Conservation (phyloP, 2,113 vertebrate genomes). For the Otus sunia region DNA sequence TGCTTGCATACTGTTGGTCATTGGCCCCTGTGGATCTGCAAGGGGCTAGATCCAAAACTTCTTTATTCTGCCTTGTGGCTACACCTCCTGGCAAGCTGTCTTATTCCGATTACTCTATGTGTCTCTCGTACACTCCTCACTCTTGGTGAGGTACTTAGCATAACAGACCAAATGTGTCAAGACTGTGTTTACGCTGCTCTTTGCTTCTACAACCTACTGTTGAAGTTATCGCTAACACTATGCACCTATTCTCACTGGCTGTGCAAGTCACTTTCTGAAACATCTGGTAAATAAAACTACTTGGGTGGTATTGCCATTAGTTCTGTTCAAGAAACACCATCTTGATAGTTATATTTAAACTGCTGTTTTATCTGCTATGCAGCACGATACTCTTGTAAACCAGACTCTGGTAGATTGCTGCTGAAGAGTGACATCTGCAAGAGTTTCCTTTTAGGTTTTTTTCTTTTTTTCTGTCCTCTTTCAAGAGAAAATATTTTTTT, state of each 20-base stretch:
- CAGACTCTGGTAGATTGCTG: neutral
- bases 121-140: neutral
- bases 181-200: neutral
- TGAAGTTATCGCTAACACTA: neutral
- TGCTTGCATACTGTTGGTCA: fast-evolving
- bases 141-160: neutral
- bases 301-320: neutral
- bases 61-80: neutral
- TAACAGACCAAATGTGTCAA: neutral
- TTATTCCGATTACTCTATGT: neutral
- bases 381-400: neutral
- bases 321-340: neutral
- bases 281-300: neutral
- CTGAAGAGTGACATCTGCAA: neutral
- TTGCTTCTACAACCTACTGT: neutral
- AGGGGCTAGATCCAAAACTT: neutral
- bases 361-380: neutral
- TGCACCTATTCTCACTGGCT: neutral
- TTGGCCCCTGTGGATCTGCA: neutral
- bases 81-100: neutral
- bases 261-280: neutral
- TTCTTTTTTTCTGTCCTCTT: neutral
- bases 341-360: neutral
- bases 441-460: neutral
- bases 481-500: neutral